Evolutionary conservation across 2,113 vertebrate genomes (phyloP).

Genomic region (Papio anubis): DNA sequence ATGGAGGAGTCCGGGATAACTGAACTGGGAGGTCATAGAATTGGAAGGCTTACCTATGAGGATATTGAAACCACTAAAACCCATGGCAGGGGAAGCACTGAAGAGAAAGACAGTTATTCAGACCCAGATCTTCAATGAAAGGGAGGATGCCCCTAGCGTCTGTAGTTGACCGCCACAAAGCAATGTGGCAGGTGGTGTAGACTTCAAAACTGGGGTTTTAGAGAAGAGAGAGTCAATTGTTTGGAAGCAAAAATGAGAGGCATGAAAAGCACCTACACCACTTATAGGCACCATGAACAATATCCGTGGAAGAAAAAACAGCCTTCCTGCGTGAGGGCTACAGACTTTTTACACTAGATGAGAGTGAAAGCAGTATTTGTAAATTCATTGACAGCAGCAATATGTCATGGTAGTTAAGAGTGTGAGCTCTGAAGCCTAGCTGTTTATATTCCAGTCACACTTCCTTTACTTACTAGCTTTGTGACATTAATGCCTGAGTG

Average conservation of each 20-base stretch:
- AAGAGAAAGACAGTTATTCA: neutral
- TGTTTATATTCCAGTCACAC: neutral
- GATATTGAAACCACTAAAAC: neutral
- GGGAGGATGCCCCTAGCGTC: rapidly evolving
- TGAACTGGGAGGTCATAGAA: neutral
- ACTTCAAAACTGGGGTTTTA: neutral
- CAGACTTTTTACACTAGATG: neutral
- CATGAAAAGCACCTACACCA: neutral
- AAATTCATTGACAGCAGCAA: neutral
- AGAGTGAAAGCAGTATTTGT: neutral
- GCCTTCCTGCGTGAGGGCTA: neutral
- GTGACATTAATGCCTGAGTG: neutral
- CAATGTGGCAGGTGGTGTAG: neutral
- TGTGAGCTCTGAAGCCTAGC: neutral
- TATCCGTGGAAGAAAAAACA: neutral
- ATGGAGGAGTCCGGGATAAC: neutral
- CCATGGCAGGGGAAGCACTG: rapidly evolving
- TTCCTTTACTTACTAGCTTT: neutral
- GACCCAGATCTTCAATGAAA: neutral
- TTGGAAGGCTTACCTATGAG: neutral
- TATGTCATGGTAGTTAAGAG: neutral
- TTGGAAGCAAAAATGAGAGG: neutral
- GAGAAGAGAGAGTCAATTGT: neutral
- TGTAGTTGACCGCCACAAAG: neutral
- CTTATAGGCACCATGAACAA: neutral